Base-by-base conservation (phyloP, 2,797 vertebrate genomes). In the Lagocephalus sceleratus region DNA sequence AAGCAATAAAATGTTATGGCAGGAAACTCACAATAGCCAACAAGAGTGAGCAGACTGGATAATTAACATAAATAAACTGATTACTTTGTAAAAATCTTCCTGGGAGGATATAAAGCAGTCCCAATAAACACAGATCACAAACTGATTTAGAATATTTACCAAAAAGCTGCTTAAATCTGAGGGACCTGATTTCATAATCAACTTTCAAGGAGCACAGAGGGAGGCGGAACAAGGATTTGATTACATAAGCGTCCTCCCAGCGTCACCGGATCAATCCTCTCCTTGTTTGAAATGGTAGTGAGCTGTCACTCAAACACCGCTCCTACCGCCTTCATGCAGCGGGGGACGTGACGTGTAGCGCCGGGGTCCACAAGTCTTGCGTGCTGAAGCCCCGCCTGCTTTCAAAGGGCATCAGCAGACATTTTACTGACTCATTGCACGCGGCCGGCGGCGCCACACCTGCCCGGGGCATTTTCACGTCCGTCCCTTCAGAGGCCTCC, bases 251-350 rank as follows among this genome's bases (percentile, higher is more conserved):
- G 63, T 78, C 72, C 74, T 71, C 51, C 51, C 70, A 42, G 76
- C 77, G n/a, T 19, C 16, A 71, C 80, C 48, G 32, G 68, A 3
- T 68, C 85, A 78, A 76, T 85, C 88, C 82, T 17, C 40, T 6
- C n/a, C 40, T 42, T 6, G 17, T 42, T n/a, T 19, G 19, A 42
- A 87, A 88, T 86, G 89, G 88, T 86, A 88, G 71, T 78, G 75
- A 60, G 65, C 79, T 73, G 84, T 89, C 88, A 90, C 81, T 85
- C 82, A 86, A 90, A 89, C 75, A 71, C 70, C 70, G 80, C 73
- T 5, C 66, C 84, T 80, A 73, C 81, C 68, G 75, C 81, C 68
- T 72, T 66, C 52, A 67, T 51, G 63, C 72, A 75, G 73, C 64
- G 11, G 56, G 53, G 60, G 67, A 68, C 56, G 71, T 54, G 61